Evolutionary conservation across 2,888 invertebrate species (phyloP), one percentile per base, ranked within the genome.

Genomic region (Hyposoter dolosus): DNA sequence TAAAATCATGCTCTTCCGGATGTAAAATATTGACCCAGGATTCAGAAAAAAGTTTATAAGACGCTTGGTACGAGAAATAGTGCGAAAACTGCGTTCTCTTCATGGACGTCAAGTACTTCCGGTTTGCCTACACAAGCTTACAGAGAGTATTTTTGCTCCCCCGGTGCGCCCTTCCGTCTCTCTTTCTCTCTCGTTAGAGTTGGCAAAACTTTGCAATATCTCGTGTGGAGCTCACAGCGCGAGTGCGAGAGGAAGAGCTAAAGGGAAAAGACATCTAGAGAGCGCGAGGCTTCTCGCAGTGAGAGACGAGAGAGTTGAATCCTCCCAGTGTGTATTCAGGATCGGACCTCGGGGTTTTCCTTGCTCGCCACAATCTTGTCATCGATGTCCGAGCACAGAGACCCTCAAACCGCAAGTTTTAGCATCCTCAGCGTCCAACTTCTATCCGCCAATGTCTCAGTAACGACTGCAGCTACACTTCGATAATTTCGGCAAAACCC

Each of bases 71-170:
- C 72, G 68, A 77, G 56, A 32, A 76, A 74, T 66, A 50, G 15
- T 63, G 71, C 12, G 75, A 60, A 76, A 50, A 76, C 40, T 10
- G 45, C 69, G 83, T 84, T 76, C 87, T 87, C 68, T 81, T 82
- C 78, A 86, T 87, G 84, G 85, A 85, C 85, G 63, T 80, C 86
- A 83, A 85, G 83, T 77, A 84, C 85, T 84, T 84, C 75, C 84
- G 81, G 75, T 85, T 74, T 87, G 79, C 81, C 76, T 86, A 84
- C 85, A 83, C 86, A 77, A 84, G 85, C 82, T 85, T 85, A 82
- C 82, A 71, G 76, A 35, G 47, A 80, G 80, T 82, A 81, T 84
- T 83, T 50, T 85, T 87, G 85, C 53, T 84, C 87, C 85, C 79
- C 50, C 63, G 80, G 78, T 83, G 72, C 83, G 75, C 77, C 87